phyloP scores from a whole-genome alignment of 2,888 invertebrate species.

The Nymphalis c-album region DNA sequence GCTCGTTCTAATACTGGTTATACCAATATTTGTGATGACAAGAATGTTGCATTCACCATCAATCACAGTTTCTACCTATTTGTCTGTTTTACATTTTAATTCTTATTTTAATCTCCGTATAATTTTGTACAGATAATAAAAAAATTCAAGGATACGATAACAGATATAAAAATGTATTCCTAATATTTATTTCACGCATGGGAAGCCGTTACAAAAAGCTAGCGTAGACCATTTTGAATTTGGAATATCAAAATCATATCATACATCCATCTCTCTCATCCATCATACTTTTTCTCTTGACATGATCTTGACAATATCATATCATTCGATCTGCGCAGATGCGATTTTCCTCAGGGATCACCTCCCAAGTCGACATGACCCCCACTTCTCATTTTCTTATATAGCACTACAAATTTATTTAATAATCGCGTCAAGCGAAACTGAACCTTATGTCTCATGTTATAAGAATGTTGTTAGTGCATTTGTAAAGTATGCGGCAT shows the following conservation, averaged over 20 bases:
- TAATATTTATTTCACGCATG: background rate
- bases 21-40: no score
- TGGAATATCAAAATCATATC: constrained; percentile 7
- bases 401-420: constrained; percentile 42
- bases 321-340: constrained; percentile 45
- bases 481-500: constrained; percentile 43
- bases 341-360: constrained; percentile 55
- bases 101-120: no score
- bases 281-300: constrained; percentile 26
- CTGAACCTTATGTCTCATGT: constrained; percentile 33
- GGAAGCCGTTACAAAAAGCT: background rate
- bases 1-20: no score
- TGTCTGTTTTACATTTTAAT: no score
- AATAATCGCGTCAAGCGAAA: constrained; percentile 27
- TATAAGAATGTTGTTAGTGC: constrained; percentile 35
- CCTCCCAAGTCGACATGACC: constrained; percentile 60
- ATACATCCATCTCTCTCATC: constrained; percentile 13
- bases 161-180: background rate
- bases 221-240: background rate
- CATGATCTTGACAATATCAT: constrained; percentile 29
- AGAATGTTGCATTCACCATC: no score
- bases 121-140: no score
- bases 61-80: no score
- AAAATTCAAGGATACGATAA: no score
- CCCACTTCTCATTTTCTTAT: constrained; percentile 55